phyloP scores from a whole-genome alignment of 2,888 invertebrate genomes.

The Apoda limacodes region DNA sequence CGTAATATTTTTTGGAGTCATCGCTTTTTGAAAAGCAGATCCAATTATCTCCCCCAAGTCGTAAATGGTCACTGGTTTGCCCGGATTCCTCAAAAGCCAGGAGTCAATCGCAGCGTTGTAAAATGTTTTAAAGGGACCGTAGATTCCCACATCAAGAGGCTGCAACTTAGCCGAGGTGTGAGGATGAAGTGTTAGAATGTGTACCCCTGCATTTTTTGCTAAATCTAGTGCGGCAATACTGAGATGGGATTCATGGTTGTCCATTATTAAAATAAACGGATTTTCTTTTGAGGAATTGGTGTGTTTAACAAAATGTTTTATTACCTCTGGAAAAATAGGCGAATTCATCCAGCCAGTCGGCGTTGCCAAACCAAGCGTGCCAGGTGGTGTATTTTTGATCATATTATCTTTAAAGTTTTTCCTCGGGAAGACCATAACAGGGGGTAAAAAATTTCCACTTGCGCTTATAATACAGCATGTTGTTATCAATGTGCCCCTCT shows the following conservation, averaged over 20 bases:
- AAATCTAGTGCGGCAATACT: constrained; percentile 8
- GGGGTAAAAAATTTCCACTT: constrained; percentile 14
- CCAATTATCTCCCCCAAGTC: constrained; percentile 27
- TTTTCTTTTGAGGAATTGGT: constrained; percentile 7
- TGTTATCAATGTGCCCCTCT: constrained; percentile 12
- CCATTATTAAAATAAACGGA: constrained; percentile 10
- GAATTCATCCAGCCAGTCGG: constrained; percentile 16
- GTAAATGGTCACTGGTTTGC: constrained; percentile 36
- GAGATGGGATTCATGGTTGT: constrained; percentile 13
- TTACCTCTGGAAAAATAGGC: too few relatives aligned
- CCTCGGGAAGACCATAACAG: constrained; percentile 18
- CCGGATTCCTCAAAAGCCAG: constrained; percentile 35
- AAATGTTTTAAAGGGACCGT: too few relatives aligned
- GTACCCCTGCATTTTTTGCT: constrained; percentile 12
- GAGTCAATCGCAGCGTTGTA: constrained; percentile 26
- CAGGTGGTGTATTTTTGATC: constrained; percentile 10
- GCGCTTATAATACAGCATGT: constrained; percentile 18
- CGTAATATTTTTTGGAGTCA: constrained; percentile 26
- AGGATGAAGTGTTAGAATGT: constrained; percentile 35
- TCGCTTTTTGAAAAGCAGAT: constrained; percentile 23
- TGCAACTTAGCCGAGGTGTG: constrained; percentile 42
- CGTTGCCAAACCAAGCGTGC: constrained; percentile 15
- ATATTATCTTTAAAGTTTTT: constrained; percentile 13
- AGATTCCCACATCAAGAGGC: constrained; percentile 37
- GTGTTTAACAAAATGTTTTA: too few relatives aligned